Conservation (phyloP, 1,140 invertebrate species). For the Eurosta solidaginis region DNA sequence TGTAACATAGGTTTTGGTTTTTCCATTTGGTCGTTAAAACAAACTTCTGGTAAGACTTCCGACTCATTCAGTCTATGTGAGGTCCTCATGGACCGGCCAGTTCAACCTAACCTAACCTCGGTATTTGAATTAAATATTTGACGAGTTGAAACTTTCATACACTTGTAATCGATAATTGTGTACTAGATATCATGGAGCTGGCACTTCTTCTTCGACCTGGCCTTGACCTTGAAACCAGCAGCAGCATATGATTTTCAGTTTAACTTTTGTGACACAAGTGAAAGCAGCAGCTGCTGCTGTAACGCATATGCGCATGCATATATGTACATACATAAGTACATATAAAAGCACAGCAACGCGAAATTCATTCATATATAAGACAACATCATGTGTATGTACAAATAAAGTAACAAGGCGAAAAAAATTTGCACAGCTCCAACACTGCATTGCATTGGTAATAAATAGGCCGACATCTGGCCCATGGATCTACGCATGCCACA, state of each 20-base stretch:
- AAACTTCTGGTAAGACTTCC: too few relatives aligned
- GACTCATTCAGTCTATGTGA: too few relatives aligned
- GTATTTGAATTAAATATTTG: too few relatives aligned
- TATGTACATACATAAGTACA: neutral
- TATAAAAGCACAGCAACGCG: neutral
- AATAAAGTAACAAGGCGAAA: conserved; percentile 11
- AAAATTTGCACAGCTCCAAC: conserved; percentile 7
- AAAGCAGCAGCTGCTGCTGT: conserved; percentile 12
- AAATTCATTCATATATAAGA: neutral
- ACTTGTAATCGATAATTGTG: too few relatives aligned
- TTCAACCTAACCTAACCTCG: too few relatives aligned
- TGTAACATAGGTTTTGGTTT: too few relatives aligned
- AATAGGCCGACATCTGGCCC: conserved; percentile 14
- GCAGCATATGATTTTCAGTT: neutral
- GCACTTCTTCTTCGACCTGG: conserved; percentile 11
- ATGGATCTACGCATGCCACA: conserved; percentile 17
- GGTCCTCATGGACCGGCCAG: too few relatives aligned
- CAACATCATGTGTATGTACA: neutral
- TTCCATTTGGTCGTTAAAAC: too few relatives aligned
- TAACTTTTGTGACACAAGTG: neutral
- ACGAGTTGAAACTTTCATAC: too few relatives aligned
- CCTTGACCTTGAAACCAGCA: conserved; percentile 16
- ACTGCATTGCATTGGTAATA: conserved; percentile 12
- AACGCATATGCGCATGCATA: neutral
- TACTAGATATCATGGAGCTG: neutral